phyloP scores from a whole-genome alignment of 1,140 invertebrate species.

The Drosophila triauraria region DNA sequence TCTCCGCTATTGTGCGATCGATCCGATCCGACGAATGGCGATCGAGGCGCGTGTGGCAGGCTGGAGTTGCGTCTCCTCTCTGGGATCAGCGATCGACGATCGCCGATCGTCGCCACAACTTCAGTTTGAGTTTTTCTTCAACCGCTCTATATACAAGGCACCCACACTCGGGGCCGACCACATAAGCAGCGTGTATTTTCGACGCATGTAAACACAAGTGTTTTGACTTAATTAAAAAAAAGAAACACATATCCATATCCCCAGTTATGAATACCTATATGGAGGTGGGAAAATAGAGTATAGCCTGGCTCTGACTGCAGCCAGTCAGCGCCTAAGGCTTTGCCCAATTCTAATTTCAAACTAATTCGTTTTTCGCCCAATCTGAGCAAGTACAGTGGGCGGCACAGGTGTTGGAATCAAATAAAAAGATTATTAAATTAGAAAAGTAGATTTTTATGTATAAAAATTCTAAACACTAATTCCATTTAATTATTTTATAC shows the following conservation, averaged over 20 bases:
- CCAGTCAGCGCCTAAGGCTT: slow-evolving; percentile 11
- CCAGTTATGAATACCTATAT: slow-evolving; percentile 38
- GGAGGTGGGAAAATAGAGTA: slow-evolving; percentile 19
- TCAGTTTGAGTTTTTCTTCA: slow-evolving; percentile 80
- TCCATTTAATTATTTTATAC: background rate
- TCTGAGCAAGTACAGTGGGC: slow-evolving; percentile 5
- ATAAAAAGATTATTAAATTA: background rate
- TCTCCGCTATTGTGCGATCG: slow-evolving; percentile 66
- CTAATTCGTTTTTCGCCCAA: slow-evolving; percentile 25
- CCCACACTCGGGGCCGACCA: slow-evolving; percentile 28
- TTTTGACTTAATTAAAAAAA: slow-evolving; percentile 80
- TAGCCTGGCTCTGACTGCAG: background rate
- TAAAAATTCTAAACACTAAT: background rate
- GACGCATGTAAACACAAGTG: slow-evolving; percentile 81
- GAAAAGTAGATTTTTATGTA: background rate
- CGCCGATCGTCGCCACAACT: slow-evolving; percentile 70
- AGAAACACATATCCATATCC: slow-evolving; percentile 33
- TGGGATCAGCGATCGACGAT: slow-evolving; percentile 35
- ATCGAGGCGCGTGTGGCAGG: slow-evolving; percentile 70
- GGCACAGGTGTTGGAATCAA: background rate
- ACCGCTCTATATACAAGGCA: slow-evolving; percentile 59
- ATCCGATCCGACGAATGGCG: slow-evolving; percentile 26
- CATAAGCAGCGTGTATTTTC: slow-evolving; percentile 63
- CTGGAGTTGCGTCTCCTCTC: slow-evolving; percentile 63
- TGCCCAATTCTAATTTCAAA: slow-evolving; percentile 23